Conservation (phyloP, 2,888 invertebrate genomes). For the Pteria penguin region DNA sequence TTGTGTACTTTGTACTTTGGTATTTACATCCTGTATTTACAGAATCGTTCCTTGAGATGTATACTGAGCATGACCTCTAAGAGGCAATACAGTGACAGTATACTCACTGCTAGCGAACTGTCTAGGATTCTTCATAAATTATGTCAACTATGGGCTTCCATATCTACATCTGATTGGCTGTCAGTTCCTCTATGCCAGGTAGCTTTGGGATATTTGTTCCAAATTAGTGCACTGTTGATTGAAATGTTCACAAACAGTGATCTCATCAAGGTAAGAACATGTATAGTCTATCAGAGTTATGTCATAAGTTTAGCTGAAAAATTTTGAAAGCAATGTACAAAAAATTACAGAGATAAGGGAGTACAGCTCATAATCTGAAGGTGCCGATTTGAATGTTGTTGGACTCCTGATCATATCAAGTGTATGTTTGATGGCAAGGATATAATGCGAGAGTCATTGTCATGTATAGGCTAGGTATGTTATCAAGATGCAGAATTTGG, state of each 20-base stretch:
- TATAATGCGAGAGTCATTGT: too few species aligned
- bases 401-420: too few species aligned
- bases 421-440: too few species aligned
- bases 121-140: slow-evolving; percentile 7
- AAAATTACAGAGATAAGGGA: too few species aligned
- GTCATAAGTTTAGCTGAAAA: too few species aligned
- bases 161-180: slow-evolving; percentile 32
- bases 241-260: slow-evolving; percentile 48
- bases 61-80: slow-evolving; percentile 6
- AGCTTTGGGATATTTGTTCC: slow-evolving; percentile 50
- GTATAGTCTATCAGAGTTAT: too few species aligned
- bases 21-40: slow-evolving; percentile 29
- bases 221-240: slow-evolving; percentile 46
- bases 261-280: slow-evolving; percentile 57
- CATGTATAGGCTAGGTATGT: too few species aligned
- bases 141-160: slow-evolving; percentile 18
- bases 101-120: neutral
- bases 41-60: slow-evolving; percentile 40
- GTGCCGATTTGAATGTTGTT: too few species aligned
- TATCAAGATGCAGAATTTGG: too few species aligned
- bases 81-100: slow-evolving; percentile 1
- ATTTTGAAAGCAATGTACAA: too few species aligned
- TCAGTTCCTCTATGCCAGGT: slow-evolving; percentile 10
- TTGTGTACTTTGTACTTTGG: too few species aligned
- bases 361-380: too few species aligned